A percentile compares a stretch with the other conserved stretches of the same genome.
Conservation (phyloP, 2,113 vertebrate species). For the Anoura caudifer region DNA sequence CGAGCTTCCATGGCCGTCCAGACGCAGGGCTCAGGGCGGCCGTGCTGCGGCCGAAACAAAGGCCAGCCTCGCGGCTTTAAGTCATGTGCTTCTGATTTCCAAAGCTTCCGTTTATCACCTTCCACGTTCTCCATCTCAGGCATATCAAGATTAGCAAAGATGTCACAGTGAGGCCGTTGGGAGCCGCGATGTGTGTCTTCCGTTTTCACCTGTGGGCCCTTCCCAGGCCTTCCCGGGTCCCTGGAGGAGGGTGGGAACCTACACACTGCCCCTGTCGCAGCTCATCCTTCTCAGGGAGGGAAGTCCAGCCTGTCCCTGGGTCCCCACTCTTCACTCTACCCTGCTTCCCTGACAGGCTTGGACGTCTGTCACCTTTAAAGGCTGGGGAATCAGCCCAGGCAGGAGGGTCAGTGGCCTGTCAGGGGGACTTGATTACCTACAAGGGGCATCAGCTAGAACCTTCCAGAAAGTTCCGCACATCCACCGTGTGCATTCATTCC, state of each 20-base stretch:
- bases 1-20: fast-evolving
- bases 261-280: fast-evolving
- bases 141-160: neutral
- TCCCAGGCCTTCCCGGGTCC: neutral
- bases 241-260: neutral
- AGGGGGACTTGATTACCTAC: no score
- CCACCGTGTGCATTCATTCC: no score
- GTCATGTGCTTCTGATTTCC: neutral
- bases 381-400: neutral
- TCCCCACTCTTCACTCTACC: fast-evolving
- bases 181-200: neutral
- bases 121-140: neutral
- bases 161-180: neutral
- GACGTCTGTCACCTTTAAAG: neutral
- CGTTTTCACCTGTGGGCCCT: neutral
- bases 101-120: neutral
- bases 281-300: neutral
- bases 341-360: neutral
- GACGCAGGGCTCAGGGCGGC: fast-evolving
- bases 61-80: neutral
- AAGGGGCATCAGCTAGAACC: neutral
- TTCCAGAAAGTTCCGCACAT: neutral
- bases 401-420: neutral
- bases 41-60: fast-evolving
- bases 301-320: neutral